Conservation (phyloP, 1,140 invertebrate species). For the Lutraria rhynchaena region DNA sequence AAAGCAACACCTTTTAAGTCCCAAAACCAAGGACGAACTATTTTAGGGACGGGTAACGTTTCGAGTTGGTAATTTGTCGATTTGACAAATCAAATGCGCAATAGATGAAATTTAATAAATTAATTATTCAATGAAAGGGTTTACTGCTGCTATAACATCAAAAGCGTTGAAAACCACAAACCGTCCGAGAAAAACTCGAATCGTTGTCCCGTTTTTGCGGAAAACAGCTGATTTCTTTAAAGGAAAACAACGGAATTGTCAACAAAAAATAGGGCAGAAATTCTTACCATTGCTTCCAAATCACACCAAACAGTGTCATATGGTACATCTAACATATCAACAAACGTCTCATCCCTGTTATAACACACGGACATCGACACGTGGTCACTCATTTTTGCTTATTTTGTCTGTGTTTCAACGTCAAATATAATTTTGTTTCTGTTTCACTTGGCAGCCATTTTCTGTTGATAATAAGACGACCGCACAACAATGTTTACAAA, state of each 20-base stretch:
- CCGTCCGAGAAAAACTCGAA: too few species aligned
- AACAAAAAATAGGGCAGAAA: background rate
- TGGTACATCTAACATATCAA: slow-evolving; percentile 50
- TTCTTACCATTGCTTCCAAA: slow-evolving; percentile 62
- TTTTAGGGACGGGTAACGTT: too few species aligned
- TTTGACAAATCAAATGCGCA: too few species aligned
- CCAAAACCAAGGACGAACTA: too few species aligned
- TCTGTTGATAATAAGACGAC: slow-evolving; percentile 40
- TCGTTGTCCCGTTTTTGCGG: too few species aligned
- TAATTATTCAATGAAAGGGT: too few species aligned
- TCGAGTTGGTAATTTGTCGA: too few species aligned
- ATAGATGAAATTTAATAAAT: too few species aligned
- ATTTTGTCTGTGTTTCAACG: slow-evolving; percentile 19
- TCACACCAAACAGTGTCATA: slow-evolving; percentile 57
- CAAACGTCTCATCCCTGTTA: slow-evolving; percentile 45
- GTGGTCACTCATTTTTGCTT: slow-evolving; percentile 18
- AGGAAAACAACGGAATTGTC: slow-evolving; percentile 2
- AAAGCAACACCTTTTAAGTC: too few species aligned
- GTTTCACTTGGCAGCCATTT: slow-evolving; percentile 46
- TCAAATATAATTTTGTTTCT: slow-evolving; percentile 24
- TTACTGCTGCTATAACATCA: too few species aligned
- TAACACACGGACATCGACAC: slow-evolving; percentile 33
- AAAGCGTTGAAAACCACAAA: too few species aligned
- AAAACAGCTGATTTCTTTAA: slow-evolving; percentile 11
- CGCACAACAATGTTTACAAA: slow-evolving; percentile 40